Conservation (phyloP, 2,888 invertebrate species). For the Ophonus ardosiacus region DNA sequence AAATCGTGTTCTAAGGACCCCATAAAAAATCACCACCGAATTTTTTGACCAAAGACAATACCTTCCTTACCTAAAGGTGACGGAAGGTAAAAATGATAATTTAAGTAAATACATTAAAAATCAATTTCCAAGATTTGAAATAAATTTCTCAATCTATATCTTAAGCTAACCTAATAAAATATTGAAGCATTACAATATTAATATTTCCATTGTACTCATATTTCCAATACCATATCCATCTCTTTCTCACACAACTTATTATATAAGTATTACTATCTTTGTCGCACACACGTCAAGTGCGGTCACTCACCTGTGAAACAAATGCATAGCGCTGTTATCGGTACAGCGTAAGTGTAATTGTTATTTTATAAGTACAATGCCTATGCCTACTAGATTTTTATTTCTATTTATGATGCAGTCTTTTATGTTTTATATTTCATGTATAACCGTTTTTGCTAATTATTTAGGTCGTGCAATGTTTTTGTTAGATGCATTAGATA, state of each 20-base stretch:
- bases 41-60: too few relatives aligned
- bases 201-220: background rate
- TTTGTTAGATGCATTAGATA: background rate
- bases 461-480: background rate
- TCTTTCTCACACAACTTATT: background rate
- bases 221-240: background rate
- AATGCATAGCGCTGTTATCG: background rate
- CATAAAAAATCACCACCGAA: too few relatives aligned
- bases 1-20: too few relatives aligned
- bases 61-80: too few relatives aligned
- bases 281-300: background rate
- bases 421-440: background rate
- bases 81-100: too few relatives aligned
- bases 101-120: background rate
- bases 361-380: slow-evolving; percentile 17
- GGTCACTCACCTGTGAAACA: slow-evolving; percentile 17
- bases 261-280: background rate
- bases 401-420: background rate
- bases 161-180: background rate
- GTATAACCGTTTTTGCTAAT: background rate
- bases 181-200: background rate
- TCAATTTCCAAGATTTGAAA: background rate
- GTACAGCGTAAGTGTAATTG: background rate
- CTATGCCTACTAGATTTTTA: background rate
- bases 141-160: background rate